Conservation (phyloP, 2,797 vertebrate genomes). For the Labroides dimidiatus region DNA sequence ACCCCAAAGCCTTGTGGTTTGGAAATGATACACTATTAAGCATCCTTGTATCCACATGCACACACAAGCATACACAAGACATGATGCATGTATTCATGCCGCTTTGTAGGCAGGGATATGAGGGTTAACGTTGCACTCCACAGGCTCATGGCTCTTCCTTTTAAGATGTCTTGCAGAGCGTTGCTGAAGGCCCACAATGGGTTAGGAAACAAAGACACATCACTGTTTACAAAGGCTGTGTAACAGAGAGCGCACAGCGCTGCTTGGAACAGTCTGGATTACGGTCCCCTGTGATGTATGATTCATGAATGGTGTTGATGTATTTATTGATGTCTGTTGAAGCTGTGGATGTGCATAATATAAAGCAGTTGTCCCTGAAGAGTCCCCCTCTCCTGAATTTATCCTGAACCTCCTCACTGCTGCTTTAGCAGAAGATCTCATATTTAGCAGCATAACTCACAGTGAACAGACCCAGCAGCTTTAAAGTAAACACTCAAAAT, state of each 20-base stretch:
- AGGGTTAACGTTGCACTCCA: constrained; percentile 21
- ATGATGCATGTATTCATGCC: background rate
- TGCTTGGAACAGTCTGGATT: constrained; percentile 45
- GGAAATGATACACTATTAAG: constrained; percentile 38
- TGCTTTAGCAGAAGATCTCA: constrained; percentile 8
- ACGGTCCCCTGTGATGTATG: constrained; percentile 59
- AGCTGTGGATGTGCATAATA: constrained; percentile 42
- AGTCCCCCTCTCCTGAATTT: constrained; percentile 28
- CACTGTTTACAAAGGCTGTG: constrained; percentile 30
- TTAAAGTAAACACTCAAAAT: background rate
- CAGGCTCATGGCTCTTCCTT: constrained; percentile 29
- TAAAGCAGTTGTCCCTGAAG: constrained; percentile 22
- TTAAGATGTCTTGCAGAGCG: constrained; percentile 18
- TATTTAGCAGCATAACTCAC: background rate
- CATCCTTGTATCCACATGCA: constrained; percentile 14
- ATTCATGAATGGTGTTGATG: constrained; percentile 62
- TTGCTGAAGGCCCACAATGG: constrained; percentile 22
- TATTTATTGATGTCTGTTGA: constrained; percentile 56
- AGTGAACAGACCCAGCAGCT: too few relatives aligned
- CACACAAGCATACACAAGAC: background rate
- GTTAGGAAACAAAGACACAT: constrained; percentile 49
- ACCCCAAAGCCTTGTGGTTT: constrained; percentile 21
- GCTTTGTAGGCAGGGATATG: constrained; percentile 10
- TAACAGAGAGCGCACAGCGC: constrained; percentile 17
- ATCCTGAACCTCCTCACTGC: background rate